These are phyloP conservation scores for Myiagra hebetior DNA, from an alignment of 2,113 vertebrate species.

Conservation along the genomic window DNA sequence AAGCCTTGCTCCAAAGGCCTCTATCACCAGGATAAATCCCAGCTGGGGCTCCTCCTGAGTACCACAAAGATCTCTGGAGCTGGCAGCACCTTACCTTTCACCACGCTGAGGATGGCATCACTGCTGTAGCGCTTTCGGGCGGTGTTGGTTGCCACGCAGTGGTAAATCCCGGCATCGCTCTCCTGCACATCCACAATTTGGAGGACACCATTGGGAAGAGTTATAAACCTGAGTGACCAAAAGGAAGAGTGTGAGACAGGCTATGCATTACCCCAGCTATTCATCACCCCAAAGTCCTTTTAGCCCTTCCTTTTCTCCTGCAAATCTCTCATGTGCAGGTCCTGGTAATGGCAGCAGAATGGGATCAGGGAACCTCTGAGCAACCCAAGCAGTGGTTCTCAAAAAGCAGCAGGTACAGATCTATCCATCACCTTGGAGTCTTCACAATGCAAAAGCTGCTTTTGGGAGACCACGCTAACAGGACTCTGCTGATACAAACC, in stretches of 20 bases:
- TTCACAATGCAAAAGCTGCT: background rate
- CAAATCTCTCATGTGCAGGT: background rate
- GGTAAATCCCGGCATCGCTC: slow-evolving; percentile 84
- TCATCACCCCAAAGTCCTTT: background rate
- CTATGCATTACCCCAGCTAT: background rate
- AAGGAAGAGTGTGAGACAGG: background rate
- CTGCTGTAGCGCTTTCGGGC: slow-evolving; percentile 81
- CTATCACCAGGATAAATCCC: background rate
- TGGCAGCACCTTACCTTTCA: slow-evolving; percentile 74
- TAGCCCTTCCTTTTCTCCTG: background rate
- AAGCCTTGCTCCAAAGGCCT: background rate
- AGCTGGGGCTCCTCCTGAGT: background rate
- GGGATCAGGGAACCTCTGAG: background rate
- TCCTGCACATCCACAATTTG: slow-evolving; percentile 88
- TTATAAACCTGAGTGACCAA: slow-evolving; percentile 80
- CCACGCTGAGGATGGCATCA: slow-evolving; percentile 80
- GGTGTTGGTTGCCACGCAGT: slow-evolving; percentile 84
- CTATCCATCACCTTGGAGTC: background rate
- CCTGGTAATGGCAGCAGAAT: background rate
- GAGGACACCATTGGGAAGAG: slow-evolving; percentile 91
- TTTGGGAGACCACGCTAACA: background rate
- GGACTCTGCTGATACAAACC: background rate
- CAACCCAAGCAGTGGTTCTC: background rate
- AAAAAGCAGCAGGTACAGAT: background rate
- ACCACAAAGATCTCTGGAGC: background rate